These are phyloP conservation scores for Ceratina japonica DNA, from an alignment of 1,140 invertebrate species.

Conservation along the genomic window DNA sequence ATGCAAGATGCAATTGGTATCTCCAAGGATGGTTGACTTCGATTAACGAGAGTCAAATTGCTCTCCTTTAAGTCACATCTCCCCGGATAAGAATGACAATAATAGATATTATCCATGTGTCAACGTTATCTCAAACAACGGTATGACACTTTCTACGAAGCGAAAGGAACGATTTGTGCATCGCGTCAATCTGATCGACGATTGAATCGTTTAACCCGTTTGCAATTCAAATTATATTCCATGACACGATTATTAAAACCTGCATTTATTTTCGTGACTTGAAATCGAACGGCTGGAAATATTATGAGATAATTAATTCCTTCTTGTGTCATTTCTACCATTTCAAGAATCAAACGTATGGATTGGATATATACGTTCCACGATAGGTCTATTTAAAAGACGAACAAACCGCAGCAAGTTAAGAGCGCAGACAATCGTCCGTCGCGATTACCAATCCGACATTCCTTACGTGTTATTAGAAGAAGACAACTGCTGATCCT, in stretches of 20 bases:
- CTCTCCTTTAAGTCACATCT: background rate
- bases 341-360: background rate
- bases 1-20: slow-evolving; percentile 11
- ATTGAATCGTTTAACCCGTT: background rate
- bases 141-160: background rate
- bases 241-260: no score
- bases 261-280: no score
- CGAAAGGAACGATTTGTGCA: background rate
- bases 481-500: background rate
- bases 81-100: background rate
- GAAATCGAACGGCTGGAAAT: background rate
- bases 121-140: background rate
- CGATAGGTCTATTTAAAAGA: background rate
- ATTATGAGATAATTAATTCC: no score
- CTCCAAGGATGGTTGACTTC: slow-evolving; percentile 11
- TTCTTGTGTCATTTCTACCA: no score
- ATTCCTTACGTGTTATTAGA: background rate
- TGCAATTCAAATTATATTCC: no score
- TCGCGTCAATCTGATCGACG: background rate
- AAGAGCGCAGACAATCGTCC: background rate
- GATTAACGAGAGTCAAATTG: slow-evolving; percentile 22
- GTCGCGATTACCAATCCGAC: background rate
- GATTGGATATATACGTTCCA: background rate
- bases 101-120: background rate
- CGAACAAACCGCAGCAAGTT: background rate